Conservation (phyloP, 1,140 invertebrate genomes). For the Arion vulgaris region DNA sequence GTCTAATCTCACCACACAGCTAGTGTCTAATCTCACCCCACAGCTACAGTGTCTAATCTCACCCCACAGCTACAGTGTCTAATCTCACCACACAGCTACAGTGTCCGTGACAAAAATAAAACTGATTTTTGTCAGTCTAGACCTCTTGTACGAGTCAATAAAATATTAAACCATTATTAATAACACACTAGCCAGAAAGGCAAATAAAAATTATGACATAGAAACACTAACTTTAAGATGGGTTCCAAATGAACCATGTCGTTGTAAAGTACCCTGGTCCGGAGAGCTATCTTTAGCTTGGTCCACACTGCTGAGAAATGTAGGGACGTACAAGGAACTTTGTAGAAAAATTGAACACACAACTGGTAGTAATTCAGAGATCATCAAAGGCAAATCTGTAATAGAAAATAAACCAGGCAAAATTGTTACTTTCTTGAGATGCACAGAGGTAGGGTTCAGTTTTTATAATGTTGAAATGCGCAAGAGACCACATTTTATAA, state of each 20-base stretch:
- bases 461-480: too few relatives aligned
- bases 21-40: too few relatives aligned
- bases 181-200: too few relatives aligned
- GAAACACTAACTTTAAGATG: constrained; percentile 13
- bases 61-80: not conserved
- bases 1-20: too few relatives aligned
- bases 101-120: too few relatives aligned
- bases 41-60: too few relatives aligned
- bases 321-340: constrained; percentile 53
- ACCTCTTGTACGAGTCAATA: too few relatives aligned
- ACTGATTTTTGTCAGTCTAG: too few relatives aligned
- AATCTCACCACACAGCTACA: not conserved
- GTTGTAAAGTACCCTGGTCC: constrained; percentile 17
- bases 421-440: not conserved
- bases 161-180: too few relatives aligned
- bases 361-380: constrained; percentile 45
- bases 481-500: too few relatives aligned
- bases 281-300: constrained; percentile 16
- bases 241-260: not conserved
- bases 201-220: too few relatives aligned
- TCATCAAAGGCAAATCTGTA: not conserved
- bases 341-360: constrained; percentile 54
- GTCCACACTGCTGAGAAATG: constrained; percentile 30
- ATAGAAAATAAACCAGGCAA: not conserved
- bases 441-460: too few relatives aligned